Percentiles rank a stretch among this genome's conserved stretches.
Evolutionary conservation across 2,113 vertebrate species (phyloP).

Genomic region (Alligator mississippiensis): DNA sequence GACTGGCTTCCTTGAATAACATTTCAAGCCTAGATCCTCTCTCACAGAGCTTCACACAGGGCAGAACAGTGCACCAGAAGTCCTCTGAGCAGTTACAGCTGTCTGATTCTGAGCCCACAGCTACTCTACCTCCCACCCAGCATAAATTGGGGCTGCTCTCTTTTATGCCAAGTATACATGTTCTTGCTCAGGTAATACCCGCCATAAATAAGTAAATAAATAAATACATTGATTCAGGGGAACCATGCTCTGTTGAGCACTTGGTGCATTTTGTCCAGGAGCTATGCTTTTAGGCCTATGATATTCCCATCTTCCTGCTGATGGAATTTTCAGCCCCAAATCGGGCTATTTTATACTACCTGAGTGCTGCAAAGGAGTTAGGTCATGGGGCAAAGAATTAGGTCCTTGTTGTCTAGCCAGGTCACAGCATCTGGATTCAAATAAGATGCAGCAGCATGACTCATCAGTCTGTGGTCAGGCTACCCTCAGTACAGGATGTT

Average conservation of each 20-base stretch:
- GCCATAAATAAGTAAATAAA: no score
- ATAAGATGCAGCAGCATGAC: not conserved
- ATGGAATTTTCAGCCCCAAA: not conserved
- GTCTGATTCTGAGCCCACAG: not conserved
- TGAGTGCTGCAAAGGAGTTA: not conserved
- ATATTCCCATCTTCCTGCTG: not conserved
- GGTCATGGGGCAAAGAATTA: not conserved
- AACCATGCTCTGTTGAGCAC: not conserved
- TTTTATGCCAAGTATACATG: not conserved
- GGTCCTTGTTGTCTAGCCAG: not conserved
- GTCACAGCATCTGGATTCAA: constrained; percentile 2
- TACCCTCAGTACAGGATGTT: not conserved
- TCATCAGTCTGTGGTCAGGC: not conserved
- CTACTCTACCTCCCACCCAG: not conserved
- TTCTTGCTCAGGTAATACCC: not conserved
- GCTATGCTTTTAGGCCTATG: not conserved
- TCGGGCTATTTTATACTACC: not conserved
- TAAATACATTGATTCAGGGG: no score
- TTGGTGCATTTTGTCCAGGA: not conserved
- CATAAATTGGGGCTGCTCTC: not conserved
- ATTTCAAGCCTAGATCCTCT: no score
- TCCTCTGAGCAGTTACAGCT: not conserved
- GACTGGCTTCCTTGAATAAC: no score
- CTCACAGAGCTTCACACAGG: not conserved
- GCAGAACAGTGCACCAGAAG: not conserved